A percentile compares a stretch with the other conserved stretches of the same genome.
Conservation (phyloP, 2,797 vertebrate genomes). For the Oreortyx pictus region DNA sequence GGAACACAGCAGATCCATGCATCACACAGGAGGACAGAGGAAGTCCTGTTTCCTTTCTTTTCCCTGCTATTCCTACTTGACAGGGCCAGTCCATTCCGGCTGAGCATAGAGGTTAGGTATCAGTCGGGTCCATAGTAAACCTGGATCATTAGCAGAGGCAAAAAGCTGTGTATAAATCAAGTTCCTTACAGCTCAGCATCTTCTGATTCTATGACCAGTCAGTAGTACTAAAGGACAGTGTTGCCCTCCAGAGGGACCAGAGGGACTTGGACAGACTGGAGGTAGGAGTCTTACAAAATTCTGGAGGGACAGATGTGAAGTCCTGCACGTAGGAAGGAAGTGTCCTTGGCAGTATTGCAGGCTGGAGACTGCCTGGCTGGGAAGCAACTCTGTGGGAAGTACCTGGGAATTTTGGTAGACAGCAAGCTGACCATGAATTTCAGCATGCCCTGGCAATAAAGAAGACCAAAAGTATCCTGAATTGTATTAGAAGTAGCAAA, state of each 20-base stretch:
- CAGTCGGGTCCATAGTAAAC: neutral
- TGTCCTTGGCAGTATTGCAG: neutral
- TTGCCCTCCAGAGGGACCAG: too few relatives aligned
- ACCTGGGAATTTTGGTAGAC: neutral
- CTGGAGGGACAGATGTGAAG: neutral
- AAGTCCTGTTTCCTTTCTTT: neutral
- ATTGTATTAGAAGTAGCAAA: neutral
- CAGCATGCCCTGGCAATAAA: neutral
- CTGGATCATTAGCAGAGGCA: neutral
- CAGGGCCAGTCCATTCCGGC: neutral
- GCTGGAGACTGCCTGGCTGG: neutral
- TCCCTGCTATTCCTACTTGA: neutral
- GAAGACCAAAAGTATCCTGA: neutral
- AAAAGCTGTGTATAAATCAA: neutral
- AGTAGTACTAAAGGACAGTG: too few relatives aligned
- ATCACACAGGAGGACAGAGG: neutral
- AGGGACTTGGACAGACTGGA: neutral
- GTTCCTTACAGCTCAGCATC: neutral
- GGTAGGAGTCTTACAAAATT: neutral
- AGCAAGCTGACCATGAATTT: neutral
- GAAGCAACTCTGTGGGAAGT: neutral
- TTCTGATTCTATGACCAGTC: too few relatives aligned
- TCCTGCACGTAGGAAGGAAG: neutral
- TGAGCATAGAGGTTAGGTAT: rapidly evolving
- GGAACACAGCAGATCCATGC: neutral